Conservation (phyloP, 2,888 invertebrate genomes). For the Trichogramma dendrolimi region DNA sequence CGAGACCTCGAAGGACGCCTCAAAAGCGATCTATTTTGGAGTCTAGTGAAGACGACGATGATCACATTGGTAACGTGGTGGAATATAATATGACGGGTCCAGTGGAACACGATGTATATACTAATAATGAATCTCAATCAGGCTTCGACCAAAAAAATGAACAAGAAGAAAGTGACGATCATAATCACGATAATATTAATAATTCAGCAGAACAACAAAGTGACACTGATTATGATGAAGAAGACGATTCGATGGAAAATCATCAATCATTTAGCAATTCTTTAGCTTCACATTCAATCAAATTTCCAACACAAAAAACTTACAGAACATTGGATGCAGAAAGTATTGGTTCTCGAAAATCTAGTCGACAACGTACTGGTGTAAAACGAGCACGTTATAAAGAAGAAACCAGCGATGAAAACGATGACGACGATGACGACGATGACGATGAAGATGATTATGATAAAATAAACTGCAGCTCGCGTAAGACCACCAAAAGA, state of each 20-base stretch:
- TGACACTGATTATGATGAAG: slow-evolving; percentile 26
- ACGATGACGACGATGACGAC: slow-evolving; percentile 21
- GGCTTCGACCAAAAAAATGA: no score
- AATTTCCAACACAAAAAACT: slow-evolving; percentile 2
- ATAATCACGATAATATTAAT: neutral
- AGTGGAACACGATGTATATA: no score
- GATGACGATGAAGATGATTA: slow-evolving; percentile 34
- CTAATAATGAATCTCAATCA: no score
- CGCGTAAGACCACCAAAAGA: slow-evolving; percentile 38
- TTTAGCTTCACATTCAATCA: neutral
- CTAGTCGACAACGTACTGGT: slow-evolving; percentile 9
- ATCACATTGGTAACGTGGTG: no score
- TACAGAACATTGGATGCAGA: slow-evolving; percentile 22
- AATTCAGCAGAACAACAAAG: neutral
- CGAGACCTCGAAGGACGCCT: slow-evolving; percentile 34
- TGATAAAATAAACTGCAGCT: slow-evolving; percentile 33
- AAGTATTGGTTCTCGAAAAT: neutral
- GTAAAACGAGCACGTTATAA: slow-evolving; percentile 47
- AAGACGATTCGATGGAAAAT: slow-evolving; percentile 28
- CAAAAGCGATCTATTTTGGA: slow-evolving; percentile 25
- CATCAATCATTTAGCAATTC: slow-evolving; percentile 10
- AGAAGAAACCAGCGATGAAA: slow-evolving; percentile 45
- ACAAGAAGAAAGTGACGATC: slow-evolving; percentile 24
- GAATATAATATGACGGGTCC: no score
- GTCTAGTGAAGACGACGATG: slow-evolving; percentile 16